phyloP scores from a whole-genome alignment of 2,113 vertebrate genomes.

The Pomatorhinus ruficollis region DNA sequence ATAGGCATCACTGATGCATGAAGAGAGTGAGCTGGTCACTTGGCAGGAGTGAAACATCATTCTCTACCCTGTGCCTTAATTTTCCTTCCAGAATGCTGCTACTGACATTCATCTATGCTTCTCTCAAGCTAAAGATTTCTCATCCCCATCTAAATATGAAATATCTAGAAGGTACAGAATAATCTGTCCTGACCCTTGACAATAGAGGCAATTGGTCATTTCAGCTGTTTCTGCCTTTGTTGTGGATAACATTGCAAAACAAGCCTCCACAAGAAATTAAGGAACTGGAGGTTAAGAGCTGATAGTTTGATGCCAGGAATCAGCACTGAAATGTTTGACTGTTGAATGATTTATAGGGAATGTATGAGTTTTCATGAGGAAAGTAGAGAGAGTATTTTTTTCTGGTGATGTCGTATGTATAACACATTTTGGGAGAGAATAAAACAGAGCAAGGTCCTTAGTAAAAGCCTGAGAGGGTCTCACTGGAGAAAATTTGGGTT shows the following conservation, averaged over 20 bases:
- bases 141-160: neutral
- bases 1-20: neutral
- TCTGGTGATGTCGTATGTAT: neutral
- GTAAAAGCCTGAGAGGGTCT: neutral
- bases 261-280: neutral
- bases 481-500: fast-evolving
- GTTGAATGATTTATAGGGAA: neutral
- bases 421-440: neutral
- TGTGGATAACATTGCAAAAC: neutral
- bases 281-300: neutral
- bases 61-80: neutral
- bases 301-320: neutral
- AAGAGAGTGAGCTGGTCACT: neutral
- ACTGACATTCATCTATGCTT: neutral
- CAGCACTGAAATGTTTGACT: neutral
- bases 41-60: neutral
- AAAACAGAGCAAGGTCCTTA: neutral
- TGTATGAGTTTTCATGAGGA: neutral
- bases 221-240: neutral
- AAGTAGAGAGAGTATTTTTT: neutral
- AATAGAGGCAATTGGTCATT: neutral
- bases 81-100: neutral
- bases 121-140: neutral
- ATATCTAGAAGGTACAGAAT: neutral
- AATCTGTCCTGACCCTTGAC: neutral